Evolutionary conservation across 1,140 invertebrate species (phyloP), one percentile per base, ranked within the genome.

Genomic region (Zaprionus africanus): DNA sequence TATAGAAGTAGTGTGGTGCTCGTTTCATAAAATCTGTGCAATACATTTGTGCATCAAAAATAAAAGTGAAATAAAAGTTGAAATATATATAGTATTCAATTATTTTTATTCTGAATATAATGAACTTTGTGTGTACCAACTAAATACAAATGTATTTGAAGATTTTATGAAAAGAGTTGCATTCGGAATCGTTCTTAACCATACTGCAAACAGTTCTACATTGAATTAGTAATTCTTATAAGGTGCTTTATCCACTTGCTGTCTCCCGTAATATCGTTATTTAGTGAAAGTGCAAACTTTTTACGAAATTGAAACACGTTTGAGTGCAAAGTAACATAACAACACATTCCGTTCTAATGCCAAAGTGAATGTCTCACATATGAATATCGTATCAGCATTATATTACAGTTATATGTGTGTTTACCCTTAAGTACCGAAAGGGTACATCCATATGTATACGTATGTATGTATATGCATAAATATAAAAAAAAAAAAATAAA

Each of bases 231-330:
- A 49, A 66, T 64, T 79, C 54, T 66, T 63, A 64, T 65, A 69
- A 80, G 76, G 76, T 59, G 85, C 85, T 90, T 90, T 59, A 65
- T 82, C 81, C 79, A 90, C 76, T 90, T 80, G 79, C 83, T 87
- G 78, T 79, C 68, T 70, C 82, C 65, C 63, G 65, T 73, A 79
- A 69, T 83, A 78, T 70, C 53, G 68, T 73, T 54, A 70, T 68
- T 64, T 64, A 46, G 72, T 28, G 26, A 67, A 65, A 83, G 73
- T 78, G 70, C 74, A 79, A 83, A 66, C 62, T 61, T 46, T 73
- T 84, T 70, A 81, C 79, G 90, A 87, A 92, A 92, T 92, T 92
- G 91, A 92, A 92, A 92, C 91, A 92, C 65, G 91, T 92, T 92
- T 92, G 91, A 92, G 88, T 91, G 76, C 71, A 92, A 59, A 76